Evolutionary conservation across 2,888 invertebrate genomes (phyloP).

Genomic region (Ophion ventricosus): DNA sequence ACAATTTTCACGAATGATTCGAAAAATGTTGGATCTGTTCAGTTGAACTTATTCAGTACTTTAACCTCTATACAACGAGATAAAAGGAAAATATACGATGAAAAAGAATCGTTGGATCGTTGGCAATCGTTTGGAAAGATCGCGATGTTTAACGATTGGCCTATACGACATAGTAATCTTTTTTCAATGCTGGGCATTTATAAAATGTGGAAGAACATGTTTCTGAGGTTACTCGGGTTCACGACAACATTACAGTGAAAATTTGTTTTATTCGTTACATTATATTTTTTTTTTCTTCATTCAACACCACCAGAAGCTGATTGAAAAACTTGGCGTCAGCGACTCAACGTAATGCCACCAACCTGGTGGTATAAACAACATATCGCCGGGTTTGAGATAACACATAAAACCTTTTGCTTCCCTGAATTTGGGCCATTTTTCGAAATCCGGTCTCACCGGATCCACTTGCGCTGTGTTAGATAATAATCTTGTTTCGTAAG

Average conservation of each 20-base stretch:
- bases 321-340: constrained; percentile 95
- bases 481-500: constrained; percentile 90
- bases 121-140: not conserved
- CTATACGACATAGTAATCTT: not conserved
- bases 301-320: constrained; percentile 97
- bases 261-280: constrained; percentile 10
- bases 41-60: not conserved
- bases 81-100: not conserved
- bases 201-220: not conserved
- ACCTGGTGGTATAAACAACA: constrained; percentile 96
- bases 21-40: not conserved
- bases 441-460: constrained; percentile 90
- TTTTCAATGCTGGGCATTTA: not conserved
- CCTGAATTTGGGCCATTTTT: constrained; percentile 89
- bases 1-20: not conserved
- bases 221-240: constrained; percentile 18
- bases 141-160: not conserved
- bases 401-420: constrained; percentile 88
- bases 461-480: constrained; percentile 96
- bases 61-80: not conserved
- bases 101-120: not conserved
- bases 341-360: constrained; percentile 99
- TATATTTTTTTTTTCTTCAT: constrained; percentile 31
- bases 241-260: not conserved
- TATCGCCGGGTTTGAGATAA: constrained; percentile 92